Conservation (phyloP, 2,113 vertebrate genomes). For the Chaetura pelagica region DNA sequence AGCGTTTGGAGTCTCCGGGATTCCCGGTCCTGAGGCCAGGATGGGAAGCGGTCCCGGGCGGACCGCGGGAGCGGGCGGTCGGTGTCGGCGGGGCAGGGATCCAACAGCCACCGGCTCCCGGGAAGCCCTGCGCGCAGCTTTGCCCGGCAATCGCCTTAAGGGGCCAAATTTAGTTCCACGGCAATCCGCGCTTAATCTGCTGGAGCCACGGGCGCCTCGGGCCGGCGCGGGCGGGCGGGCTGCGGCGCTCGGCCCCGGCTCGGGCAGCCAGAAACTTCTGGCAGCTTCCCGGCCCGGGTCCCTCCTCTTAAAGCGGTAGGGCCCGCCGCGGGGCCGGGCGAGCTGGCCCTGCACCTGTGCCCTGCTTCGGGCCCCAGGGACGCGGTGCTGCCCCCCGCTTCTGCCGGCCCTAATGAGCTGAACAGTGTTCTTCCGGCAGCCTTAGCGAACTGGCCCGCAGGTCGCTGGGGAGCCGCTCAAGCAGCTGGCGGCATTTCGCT, state of each 20-base stretch:
- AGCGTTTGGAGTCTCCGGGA: no score
- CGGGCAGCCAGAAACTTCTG: conserved; percentile 43
- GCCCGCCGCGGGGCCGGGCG: no score
- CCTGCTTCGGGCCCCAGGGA: background rate
- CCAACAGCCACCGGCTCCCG: background rate
- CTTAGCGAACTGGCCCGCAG: background rate
- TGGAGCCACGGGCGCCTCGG: background rate
- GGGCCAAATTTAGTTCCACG: conserved; percentile 15
- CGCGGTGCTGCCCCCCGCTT: fast-evolving
- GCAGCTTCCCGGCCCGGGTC: conserved; percentile 1
- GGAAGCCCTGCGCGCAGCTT: background rate
- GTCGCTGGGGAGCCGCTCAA: background rate
- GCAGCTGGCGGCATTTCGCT: background rate
- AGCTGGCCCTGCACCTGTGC: background rate
- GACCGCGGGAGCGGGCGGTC: no score
- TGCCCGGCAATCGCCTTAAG: conserved; percentile 38
- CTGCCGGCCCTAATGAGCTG: fast-evolving
- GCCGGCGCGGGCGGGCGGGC: background rate
- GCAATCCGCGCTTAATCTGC: conserved; percentile 17
- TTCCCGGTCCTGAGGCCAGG: background rate
- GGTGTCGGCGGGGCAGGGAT: background rate
- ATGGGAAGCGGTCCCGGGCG: background rate
- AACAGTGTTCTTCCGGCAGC: fast-evolving
- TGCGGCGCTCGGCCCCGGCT: background rate
- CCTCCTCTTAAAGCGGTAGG: conserved; percentile 31